A percentile compares a stretch with the other conserved stretches of the same genome.
phyloP scores from a whole-genome alignment of 1,140 invertebrate species.

The Drosophila ananassae region DNA sequence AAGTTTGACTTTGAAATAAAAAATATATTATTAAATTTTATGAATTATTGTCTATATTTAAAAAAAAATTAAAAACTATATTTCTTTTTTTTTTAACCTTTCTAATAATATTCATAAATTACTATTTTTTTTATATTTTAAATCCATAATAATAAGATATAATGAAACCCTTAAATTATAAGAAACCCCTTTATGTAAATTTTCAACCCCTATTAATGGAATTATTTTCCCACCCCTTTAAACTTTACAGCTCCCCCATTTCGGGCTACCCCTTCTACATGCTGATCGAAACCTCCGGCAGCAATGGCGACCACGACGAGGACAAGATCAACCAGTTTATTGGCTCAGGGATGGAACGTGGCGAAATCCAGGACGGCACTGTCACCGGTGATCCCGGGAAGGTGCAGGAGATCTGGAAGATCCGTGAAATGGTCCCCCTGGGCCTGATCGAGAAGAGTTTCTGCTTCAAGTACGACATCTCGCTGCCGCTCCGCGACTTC shows the following conservation, averaged over 20 bases:
- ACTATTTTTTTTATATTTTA: too few relatives aligned
- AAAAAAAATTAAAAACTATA: too few relatives aligned
- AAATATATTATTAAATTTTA: too few relatives aligned
- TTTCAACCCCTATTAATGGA: neutral
- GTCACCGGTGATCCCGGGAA: slow-evolving; percentile 91
- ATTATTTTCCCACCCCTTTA: neutral
- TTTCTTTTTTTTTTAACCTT: too few relatives aligned
- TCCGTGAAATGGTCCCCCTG: slow-evolving; percentile 94
- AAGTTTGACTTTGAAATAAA: too few relatives aligned
- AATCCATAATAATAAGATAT: too few relatives aligned
- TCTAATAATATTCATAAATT: too few relatives aligned
- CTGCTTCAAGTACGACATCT: slow-evolving; percentile 98
- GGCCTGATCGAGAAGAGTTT: slow-evolving; percentile 93
- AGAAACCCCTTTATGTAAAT: too few relatives aligned
- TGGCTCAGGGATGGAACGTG: slow-evolving; percentile 88
- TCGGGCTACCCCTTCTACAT: slow-evolving; percentile 93
- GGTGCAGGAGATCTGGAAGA: slow-evolving; percentile 92
- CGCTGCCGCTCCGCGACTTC: slow-evolving; percentile 92
- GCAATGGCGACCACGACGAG: slow-evolving; percentile 91
- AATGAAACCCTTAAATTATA: too few relatives aligned
- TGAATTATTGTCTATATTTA: too few relatives aligned
- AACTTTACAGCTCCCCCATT: slow-evolving; percentile 85
- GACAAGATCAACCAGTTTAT: slow-evolving; percentile 94
- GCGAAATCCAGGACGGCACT: slow-evolving; percentile 92
- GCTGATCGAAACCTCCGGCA: slow-evolving; percentile 95